Evolutionary conservation across 1,140 invertebrate species (phyloP).

Genomic region (Pogonomyrmex californicus): DNA sequence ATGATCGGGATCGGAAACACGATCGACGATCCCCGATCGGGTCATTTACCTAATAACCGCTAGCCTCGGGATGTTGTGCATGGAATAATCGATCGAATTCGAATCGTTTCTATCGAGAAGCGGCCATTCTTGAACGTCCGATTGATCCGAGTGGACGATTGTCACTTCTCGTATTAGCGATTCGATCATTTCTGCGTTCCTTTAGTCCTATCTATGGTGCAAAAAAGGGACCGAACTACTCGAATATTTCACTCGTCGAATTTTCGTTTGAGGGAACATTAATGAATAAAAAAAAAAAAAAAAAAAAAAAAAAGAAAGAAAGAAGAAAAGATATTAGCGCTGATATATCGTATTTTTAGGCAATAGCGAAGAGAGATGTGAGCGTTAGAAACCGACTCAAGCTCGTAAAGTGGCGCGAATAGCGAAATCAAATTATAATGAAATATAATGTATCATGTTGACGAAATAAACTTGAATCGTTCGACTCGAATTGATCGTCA

Average conservation of each 20-base stretch:
- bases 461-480: slow-evolving; percentile 43
- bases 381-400: neutral
- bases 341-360: slow-evolving; percentile 42
- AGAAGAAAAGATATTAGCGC: slow-evolving; percentile 12
- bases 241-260: slow-evolving; percentile 47
- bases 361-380: slow-evolving; percentile 3
- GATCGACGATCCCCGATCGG: neutral
- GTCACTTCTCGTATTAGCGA: slow-evolving; percentile 13
- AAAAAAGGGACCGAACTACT: slow-evolving; percentile 49
- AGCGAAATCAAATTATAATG: slow-evolving; percentile 44
- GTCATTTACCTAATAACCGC: slow-evolving; percentile 24
- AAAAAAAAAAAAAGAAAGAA: neutral
- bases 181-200: slow-evolving; percentile 30
- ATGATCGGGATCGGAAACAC: neutral
- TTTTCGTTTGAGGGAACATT: slow-evolving; percentile 48
- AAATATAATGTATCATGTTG: slow-evolving; percentile 52
- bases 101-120: slow-evolving; percentile 2
- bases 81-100: slow-evolving; percentile 1
- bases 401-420: slow-evolving; percentile 10
- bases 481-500: slow-evolving; percentile 5
- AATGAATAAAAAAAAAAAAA: neutral
- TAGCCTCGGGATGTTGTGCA: neutral
- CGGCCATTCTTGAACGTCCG: neutral
- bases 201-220: neutral
- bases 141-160: neutral